phyloP scores from a whole-genome alignment of 2,113 vertebrate genomes.

The Calonectris borealis region DNA sequence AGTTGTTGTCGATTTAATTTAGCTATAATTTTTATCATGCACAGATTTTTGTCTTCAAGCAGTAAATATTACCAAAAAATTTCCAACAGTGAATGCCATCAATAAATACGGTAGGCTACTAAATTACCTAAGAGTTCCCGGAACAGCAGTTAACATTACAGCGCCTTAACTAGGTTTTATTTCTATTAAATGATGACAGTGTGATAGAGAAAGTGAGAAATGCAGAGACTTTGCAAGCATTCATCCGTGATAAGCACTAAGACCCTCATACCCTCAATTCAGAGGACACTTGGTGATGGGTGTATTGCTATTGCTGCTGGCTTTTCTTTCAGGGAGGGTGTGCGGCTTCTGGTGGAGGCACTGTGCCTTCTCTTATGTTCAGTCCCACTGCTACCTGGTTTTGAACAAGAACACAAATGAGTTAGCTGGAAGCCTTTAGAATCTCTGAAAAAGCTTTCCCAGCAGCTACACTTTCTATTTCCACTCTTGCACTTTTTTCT shows the following conservation, averaged over 20 bases:
- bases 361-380: background rate
- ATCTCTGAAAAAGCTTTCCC: background rate
- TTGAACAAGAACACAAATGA: background rate
- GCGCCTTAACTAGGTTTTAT: background rate
- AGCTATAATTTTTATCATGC: background rate
- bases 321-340: background rate
- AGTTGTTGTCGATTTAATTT: background rate
- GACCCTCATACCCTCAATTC: too few species aligned
- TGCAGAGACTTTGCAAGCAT: background rate
- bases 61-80: background rate
- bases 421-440: background rate
- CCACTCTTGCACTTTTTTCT: background rate
- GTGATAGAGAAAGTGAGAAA: background rate
- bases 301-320: background rate
- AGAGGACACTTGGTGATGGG: background rate
- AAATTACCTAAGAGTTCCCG: background rate
- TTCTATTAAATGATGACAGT: background rate
- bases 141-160: background rate
- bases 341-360: background rate
- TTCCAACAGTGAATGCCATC: background rate
- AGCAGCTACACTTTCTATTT: background rate
- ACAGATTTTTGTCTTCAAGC: background rate
- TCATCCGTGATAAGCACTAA: accelerated
- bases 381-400: background rate
- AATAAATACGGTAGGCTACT: background rate